phyloP scores from a whole-genome alignment of 2,113 vertebrate species.

The Varanus salvator region DNA sequence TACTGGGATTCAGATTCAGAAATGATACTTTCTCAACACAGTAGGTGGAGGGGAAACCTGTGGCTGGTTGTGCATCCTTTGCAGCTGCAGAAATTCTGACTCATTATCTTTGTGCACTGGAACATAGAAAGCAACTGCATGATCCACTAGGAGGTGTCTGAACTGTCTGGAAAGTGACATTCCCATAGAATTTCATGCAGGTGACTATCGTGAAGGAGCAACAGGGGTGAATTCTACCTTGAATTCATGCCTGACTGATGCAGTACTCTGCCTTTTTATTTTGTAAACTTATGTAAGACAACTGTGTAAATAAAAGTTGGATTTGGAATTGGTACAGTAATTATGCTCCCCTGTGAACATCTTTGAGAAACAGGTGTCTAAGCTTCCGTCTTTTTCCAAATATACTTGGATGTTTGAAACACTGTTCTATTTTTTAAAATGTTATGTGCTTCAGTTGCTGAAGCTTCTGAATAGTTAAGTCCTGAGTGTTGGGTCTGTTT shows the following conservation, averaged over 20 bases:
- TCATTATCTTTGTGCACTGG: constrained; percentile 32
- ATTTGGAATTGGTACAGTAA: not conserved
- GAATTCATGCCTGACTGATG: constrained; percentile 61
- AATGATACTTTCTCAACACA: not conserved
- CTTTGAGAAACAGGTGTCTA: constrained; percentile 29
- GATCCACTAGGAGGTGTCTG: not conserved
- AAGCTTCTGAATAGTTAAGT: not conserved
- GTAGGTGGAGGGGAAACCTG: not conserved
- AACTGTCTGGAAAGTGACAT: constrained; percentile 24
- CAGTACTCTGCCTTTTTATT: constrained; percentile 66
- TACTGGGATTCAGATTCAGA: not conserved
- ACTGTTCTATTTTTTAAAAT: too few relatives aligned
- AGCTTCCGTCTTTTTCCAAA: not conserved
- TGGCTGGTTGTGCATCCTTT: not conserved
- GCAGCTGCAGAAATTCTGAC: not conserved
- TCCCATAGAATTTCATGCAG: not conserved
- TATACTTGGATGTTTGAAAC: not conserved
- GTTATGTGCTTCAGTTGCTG: not conserved
- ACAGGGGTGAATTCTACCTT: constrained; percentile 59
- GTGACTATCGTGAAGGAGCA: constrained; percentile 45
- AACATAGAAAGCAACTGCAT: not conserved
- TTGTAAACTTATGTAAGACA: constrained; percentile 61
- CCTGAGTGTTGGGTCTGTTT: not conserved
- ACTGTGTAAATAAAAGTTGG: constrained; percentile 24
- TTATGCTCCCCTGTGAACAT: constrained; percentile 8